A percentile compares a stretch with the other conserved stretches of the same genome.
phyloP scores from a whole-genome alignment of 2,113 vertebrate genomes.

The Monopterus albus region DNA sequence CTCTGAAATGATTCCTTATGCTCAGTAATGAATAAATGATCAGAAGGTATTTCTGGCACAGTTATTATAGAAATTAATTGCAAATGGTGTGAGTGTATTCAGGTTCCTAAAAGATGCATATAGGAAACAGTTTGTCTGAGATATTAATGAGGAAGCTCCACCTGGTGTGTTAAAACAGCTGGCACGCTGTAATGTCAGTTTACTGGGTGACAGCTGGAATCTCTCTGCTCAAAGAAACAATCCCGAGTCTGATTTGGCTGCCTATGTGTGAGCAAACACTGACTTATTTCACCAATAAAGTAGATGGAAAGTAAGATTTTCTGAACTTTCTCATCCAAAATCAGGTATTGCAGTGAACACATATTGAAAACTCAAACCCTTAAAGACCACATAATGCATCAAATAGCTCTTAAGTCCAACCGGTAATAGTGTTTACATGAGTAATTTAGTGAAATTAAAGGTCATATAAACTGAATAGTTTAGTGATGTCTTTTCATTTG shows the following conservation, averaged over 20 bases:
- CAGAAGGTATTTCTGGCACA: slow-evolving; percentile 53
- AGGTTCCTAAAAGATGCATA: slow-evolving; percentile 52
- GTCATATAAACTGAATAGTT: neutral
- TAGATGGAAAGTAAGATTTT: neutral
- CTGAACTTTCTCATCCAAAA: neutral
- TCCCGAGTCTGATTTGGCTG: neutral
- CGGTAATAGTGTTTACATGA: neutral
- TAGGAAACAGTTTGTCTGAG: slow-evolving; percentile 66
- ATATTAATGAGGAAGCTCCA: slow-evolving; percentile 75
- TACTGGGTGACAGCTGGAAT: slow-evolving; percentile 52
- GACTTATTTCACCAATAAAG: neutral
- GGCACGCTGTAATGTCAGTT: slow-evolving; percentile 47
- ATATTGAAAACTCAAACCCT: neutral
- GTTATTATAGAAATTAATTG: slow-evolving; percentile 72
- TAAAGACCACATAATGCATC: neutral
- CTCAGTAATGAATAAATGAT: slow-evolving; percentile 56
- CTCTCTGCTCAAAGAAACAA: neutral
- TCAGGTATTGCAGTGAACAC: neutral
- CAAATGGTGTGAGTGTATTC: slow-evolving; percentile 52
- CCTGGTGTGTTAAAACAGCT: slow-evolving; percentile 78
- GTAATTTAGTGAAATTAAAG: neutral
- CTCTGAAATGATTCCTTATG: slow-evolving; percentile 62
- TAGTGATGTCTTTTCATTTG: neutral
- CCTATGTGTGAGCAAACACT: neutral
- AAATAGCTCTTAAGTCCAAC: neutral